Base-by-base conservation (phyloP, 1,140 invertebrate genomes). In the Aphidius gifuensis region DNA sequence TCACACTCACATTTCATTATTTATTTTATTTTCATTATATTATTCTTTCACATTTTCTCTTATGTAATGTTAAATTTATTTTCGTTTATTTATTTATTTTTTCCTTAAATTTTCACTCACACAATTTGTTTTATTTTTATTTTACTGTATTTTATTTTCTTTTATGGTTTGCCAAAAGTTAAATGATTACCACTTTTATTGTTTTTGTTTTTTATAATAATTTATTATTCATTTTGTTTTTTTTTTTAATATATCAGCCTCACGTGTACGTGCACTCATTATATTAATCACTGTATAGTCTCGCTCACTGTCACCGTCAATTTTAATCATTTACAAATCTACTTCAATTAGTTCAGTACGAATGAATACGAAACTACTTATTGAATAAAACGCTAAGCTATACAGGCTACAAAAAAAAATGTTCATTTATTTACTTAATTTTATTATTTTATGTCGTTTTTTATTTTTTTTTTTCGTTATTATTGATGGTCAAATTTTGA, bases 341-440 rank as follows among this genome's bases (percentile, higher is more conserved):
- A 58, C 65, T 68, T 73, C 70, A 65, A 61, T 56, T 63, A 51
- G 53, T 63, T 51, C 65, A 59, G 73, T 69, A 70, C 60, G 71
- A 69, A 71, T 71, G 66, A 71, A 74, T 71, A 72, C 57, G 71
- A 73, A 71, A 79, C 76, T 79, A 78, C 75, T 76, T 76, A 73
- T 61, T 23, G 51, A 48, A 60, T 44, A 44, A 50, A 54, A 54
- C 61, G 64, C 72, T 74, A 68, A 65, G 66, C 72, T 76, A 78
- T 77, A 76, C 71, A 72, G 64, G 70, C 65, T 54, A 53, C 50
- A 49, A 54, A 60, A 53, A 53, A 53, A 55, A 5, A 42, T 43
- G 9, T 42, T 55, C 16, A 16, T 16, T 16, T 16, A 16, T 16
- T 16, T 16, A 16, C 16, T 16, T 16, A 16, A 16, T 16, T 32